Base-by-base conservation (phyloP, 1,140 invertebrate species). In the Penaeus japonicus region DNA sequence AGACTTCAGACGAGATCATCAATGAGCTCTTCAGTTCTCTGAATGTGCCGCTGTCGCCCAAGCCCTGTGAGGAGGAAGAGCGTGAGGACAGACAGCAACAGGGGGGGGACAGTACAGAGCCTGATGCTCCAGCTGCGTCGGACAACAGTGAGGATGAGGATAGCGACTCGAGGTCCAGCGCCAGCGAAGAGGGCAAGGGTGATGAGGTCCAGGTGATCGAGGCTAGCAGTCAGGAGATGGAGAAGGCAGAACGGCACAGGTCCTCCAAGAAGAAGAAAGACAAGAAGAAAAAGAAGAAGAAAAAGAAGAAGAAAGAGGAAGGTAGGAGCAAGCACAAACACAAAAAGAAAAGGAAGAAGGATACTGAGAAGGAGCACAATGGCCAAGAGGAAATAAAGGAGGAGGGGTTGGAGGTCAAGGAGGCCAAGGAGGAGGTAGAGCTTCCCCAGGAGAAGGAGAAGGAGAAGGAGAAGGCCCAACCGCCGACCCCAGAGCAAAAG, bases 1-100 rank as follows among this genome's bases (percentile, higher is more conserved):
- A 88, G 73, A 88, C 86, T n/a, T 88, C 86, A 39, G 86, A 88
- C 75, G 86, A 88, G 77, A 88, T 88, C 27, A 77, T 88, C 75
- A 82, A 88, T 57, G 86, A 88, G 80, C 81, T 88, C 5, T 88
- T 88, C 57, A 84, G 80, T 84, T 82, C 86, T 17, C 62, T 88
- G 35, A 88, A 88, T 78, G 86, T 88, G 1, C 86, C 86, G 12
- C 35, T 88, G 10, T 88, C 86, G 62, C 86, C 86, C 39, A 88
- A 82, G 27, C 22, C 35, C 17, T 22, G 55, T n/a, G 79, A 82
- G 32, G 30, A 39, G n/a, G 59, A 80, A 30, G 57, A 77, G 32
- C 3, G 35, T 3, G 20, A 70, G 27, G 22, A 22, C 79, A 70
- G 57, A 73, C 24, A 32, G 30, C 62, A 53, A 15, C 17, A 78